Conservation (phyloP, 2,797 vertebrate genomes). For the Ciconia nigra region DNA sequence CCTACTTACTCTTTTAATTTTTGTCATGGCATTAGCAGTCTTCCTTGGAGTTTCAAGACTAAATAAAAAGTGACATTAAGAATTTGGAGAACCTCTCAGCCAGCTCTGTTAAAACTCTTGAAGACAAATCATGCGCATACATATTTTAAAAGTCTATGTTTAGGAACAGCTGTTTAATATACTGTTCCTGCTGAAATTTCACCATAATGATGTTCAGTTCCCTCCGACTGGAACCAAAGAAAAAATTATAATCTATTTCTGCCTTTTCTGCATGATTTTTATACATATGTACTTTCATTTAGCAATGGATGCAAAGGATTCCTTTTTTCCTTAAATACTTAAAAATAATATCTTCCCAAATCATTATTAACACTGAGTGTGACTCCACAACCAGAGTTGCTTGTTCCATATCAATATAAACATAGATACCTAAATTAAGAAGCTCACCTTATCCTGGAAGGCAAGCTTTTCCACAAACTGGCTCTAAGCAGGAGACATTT, state of each 20-base stretch:
- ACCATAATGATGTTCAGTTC: background rate
- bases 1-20: background rate
- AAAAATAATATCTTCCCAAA: background rate
- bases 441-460: background rate
- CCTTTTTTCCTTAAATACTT: background rate
- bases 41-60: background rate
- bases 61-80: background rate
- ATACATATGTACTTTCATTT: background rate
- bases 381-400: background rate
- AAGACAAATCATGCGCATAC: background rate
- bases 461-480: background rate
- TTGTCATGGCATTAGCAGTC: background rate
- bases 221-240: background rate
- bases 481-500: background rate
- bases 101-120: background rate
- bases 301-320: background rate
- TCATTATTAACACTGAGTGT: background rate
- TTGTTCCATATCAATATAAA: background rate
- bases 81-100: background rate
- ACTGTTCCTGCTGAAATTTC: slow-evolving; percentile 3
- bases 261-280: background rate
- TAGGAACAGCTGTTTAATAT: slow-evolving; percentile 39
- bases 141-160: slow-evolving; percentile 11
- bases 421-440: background rate
- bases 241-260: background rate